A percentile compares a stretch with the other conserved stretches of the same genome.
Conservation (phyloP, 2,888 invertebrate species). For the Drosophila merina region DNA sequence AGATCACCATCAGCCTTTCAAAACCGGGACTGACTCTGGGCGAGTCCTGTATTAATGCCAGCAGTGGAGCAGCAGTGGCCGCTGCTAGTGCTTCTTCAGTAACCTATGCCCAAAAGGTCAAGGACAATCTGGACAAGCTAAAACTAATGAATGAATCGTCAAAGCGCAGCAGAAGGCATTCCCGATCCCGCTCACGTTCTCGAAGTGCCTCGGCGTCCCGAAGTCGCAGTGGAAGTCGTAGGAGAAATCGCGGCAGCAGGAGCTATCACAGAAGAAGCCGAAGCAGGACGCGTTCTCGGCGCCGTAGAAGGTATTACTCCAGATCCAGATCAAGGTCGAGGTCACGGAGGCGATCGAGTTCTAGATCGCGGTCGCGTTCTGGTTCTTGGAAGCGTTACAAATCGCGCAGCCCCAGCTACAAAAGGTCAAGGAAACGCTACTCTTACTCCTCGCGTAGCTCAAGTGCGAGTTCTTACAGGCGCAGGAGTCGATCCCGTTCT, state of each 20-base stretch:
- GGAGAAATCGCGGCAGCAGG: constrained; percentile 55
- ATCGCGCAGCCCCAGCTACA: constrained; percentile 76
- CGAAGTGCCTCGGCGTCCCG: constrained; percentile 52
- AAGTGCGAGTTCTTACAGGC: constrained; percentile 60
- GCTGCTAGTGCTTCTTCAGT: constrained; percentile 49
- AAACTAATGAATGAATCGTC: constrained; percentile 79
- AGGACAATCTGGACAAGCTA: constrained; percentile 83
- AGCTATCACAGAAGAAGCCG: constrained; percentile 53
- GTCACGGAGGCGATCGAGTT: constrained; percentile 76
- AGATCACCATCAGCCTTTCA: constrained; percentile 82
- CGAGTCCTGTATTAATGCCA: constrained; percentile 74
- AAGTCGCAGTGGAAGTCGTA: constrained; percentile 66
- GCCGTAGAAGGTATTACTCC: constrained; percentile 59
- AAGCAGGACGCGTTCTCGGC: constrained; percentile 42
- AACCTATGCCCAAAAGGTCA: constrained; percentile 86
- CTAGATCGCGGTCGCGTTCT: constrained; percentile 61
- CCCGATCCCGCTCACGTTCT: constrained; percentile 49
- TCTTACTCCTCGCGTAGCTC: constrained; percentile 68
- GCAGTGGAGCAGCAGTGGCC: constrained; percentile 53
- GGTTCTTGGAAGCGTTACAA: constrained; percentile 70
- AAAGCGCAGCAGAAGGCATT: constrained; percentile 58
- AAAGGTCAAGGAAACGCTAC: constrained; percentile 66
- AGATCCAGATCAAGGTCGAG: constrained; percentile 76
- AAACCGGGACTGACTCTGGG: constrained; percentile 76
- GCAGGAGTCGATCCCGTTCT: constrained; percentile 50